phyloP scores from a whole-genome alignment of 2,113 vertebrate species.

The Pomatostomus ruficeps region DNA sequence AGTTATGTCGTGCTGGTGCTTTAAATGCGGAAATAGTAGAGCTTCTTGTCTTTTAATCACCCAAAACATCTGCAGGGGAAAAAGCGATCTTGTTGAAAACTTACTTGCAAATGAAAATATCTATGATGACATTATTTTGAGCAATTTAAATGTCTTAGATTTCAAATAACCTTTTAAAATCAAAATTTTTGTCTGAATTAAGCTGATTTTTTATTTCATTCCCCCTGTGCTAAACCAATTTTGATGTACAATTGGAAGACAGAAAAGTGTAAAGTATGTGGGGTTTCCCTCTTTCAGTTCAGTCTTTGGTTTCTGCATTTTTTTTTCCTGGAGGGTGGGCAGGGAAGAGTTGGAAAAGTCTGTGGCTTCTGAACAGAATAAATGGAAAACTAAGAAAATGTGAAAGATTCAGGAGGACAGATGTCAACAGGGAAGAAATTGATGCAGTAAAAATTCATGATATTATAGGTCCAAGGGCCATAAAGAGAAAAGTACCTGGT shows the following conservation, averaged over 20 bases:
- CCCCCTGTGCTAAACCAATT: neutral
- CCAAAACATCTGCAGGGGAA: neutral
- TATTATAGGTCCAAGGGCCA: neutral
- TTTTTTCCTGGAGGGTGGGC: accelerated
- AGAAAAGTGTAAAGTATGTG: neutral
- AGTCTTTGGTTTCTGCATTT: neutral
- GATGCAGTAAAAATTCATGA: neutral
- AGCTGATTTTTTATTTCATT: neutral
- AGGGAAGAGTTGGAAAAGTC: neutral
- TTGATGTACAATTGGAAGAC: neutral
- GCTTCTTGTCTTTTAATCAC: neutral
- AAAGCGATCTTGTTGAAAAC: neutral
- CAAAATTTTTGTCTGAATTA: neutral
- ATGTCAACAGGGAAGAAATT: neutral
- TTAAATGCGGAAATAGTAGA: neutral
- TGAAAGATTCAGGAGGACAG: neutral
- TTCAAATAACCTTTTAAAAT: neutral
- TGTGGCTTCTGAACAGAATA: neutral
- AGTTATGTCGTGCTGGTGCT: neutral
- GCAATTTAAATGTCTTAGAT: neutral
- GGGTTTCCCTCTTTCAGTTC: neutral
- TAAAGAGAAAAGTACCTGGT: neutral
- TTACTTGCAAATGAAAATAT: neutral
- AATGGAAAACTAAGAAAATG: neutral
- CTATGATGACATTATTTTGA: accelerated